Conservation (phyloP, 1,140 invertebrate genomes). For the Nephotettix cincticeps region DNA sequence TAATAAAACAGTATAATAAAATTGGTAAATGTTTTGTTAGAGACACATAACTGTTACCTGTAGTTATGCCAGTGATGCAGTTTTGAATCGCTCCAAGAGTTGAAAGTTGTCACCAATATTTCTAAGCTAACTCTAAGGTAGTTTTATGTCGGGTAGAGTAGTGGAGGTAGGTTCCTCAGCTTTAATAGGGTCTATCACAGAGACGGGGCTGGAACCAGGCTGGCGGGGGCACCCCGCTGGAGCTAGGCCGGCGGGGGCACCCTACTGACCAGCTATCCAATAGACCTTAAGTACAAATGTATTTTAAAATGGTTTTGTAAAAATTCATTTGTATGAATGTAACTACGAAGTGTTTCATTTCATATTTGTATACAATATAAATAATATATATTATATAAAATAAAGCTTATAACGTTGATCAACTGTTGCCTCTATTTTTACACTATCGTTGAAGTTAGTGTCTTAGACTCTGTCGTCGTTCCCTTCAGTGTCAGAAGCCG, state of each 20-base stretch:
- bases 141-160: background rate
- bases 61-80: no score
- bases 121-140: background rate
- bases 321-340: constrained; percentile 2
- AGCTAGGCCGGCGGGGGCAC: no score
- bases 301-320: background rate
- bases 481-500: background rate
- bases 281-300: constrained; percentile 20
- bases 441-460: constrained; percentile 17
- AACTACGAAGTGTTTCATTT: background rate
- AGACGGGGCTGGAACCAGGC: background rate
- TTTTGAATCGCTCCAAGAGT: no score
- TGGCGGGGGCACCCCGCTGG: no score
- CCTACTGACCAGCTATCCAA: no score
- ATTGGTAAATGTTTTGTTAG: no score
- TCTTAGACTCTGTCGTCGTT: background rate
- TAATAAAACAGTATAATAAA: no score
- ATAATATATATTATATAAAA: constrained; percentile 19
- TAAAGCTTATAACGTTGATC: constrained; percentile 16
- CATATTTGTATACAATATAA: constrained; percentile 10
- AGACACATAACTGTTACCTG: no score
- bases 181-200: constrained; percentile 1
- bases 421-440: constrained; percentile 22
- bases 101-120: no score
- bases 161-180: background rate